These are phyloP conservation scores for Tyrophagus putrescentiae DNA, from an alignment of 1,140 invertebrate species.

Conservation along the genomic window DNA sequence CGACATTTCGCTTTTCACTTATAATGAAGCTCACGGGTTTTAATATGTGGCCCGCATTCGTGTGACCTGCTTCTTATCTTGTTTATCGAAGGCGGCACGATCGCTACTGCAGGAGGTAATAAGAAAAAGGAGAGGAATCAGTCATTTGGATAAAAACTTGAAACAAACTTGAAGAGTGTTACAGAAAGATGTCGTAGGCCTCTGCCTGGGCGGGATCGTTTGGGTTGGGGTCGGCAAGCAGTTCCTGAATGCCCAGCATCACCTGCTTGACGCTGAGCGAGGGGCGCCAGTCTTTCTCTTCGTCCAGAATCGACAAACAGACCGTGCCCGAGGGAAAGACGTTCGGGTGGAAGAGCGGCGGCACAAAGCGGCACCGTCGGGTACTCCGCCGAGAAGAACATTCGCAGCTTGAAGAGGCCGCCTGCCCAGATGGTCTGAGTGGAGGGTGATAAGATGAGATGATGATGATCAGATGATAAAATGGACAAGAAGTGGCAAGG, in stretches of 20 bases:
- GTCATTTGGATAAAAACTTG: too few relatives aligned
- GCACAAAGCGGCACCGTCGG: slow-evolving; percentile 99
- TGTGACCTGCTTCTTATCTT: too few relatives aligned
- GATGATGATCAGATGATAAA: too few relatives aligned
- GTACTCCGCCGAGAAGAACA: slow-evolving; percentile 99
- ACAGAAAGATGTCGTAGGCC: slow-evolving; percentile 96
- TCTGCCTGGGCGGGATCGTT: slow-evolving; percentile 99
- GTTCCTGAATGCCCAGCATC: slow-evolving; percentile 90
- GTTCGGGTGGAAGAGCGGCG: slow-evolving; percentile 96
- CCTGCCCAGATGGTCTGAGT: slow-evolving; percentile 77
- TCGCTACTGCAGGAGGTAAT: too few relatives aligned
- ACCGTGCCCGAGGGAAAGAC: slow-evolving; percentile 96
- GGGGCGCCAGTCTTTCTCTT: slow-evolving; percentile 99
- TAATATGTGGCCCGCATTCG: too few relatives aligned
- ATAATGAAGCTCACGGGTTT: too few relatives aligned
- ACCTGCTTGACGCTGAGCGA: slow-evolving; percentile 99
- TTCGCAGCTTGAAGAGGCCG: slow-evolving; percentile 85
- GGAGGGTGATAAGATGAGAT: too few relatives aligned
- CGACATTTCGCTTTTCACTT: too few relatives aligned
- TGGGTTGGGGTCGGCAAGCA: slow-evolving; percentile 95
- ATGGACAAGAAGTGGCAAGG: background rate
- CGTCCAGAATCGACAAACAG: slow-evolving; percentile 89
- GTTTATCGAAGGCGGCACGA: too few relatives aligned
- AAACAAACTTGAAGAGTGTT: too few relatives aligned
- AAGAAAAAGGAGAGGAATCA: too few relatives aligned